phyloP scores from a whole-genome alignment of 2,797 vertebrate genomes.

The Crenuchus spilurus region DNA sequence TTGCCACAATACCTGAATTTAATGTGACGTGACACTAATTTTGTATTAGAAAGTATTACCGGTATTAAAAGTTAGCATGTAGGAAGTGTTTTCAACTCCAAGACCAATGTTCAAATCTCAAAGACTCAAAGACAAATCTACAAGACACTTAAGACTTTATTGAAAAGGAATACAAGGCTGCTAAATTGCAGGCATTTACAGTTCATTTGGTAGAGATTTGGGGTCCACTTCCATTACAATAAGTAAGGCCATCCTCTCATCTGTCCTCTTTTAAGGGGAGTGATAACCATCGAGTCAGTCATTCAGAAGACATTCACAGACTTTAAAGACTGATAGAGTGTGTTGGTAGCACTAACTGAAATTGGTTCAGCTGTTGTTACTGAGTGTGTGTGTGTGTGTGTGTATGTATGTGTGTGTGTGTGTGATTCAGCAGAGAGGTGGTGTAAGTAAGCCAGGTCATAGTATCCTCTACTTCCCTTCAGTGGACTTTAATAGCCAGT shows the following conservation, averaged over 20 bases:
- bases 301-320: neutral
- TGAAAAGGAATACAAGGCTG: neutral
- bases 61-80: too few species aligned
- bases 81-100: too few species aligned
- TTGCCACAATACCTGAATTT: too few species aligned
- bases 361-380: slow-evolving; percentile 16
- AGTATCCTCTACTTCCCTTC: slow-evolving; percentile 44
- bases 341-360: neutral
- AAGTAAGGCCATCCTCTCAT: neutral
- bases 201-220: neutral
- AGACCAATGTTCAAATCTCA: neutral
- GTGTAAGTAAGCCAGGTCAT: slow-evolving; percentile 19
- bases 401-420: slow-evolving; percentile 1
- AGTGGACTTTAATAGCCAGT: slow-evolving; percentile 37
- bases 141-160: neutral
- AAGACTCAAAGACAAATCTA: neutral
- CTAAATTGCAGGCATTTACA: neutral
- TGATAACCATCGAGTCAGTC: neutral
- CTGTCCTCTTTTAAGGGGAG: neutral
- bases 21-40: too few species aligned
- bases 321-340: neutral
- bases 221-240: neutral
- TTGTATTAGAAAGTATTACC: too few species aligned
- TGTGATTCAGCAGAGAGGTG: slow-evolving; percentile 3
- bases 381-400: slow-evolving; percentile 2